Base-by-base conservation (phyloP, 2,888 invertebrate species). In the Selenia dentaria region DNA sequence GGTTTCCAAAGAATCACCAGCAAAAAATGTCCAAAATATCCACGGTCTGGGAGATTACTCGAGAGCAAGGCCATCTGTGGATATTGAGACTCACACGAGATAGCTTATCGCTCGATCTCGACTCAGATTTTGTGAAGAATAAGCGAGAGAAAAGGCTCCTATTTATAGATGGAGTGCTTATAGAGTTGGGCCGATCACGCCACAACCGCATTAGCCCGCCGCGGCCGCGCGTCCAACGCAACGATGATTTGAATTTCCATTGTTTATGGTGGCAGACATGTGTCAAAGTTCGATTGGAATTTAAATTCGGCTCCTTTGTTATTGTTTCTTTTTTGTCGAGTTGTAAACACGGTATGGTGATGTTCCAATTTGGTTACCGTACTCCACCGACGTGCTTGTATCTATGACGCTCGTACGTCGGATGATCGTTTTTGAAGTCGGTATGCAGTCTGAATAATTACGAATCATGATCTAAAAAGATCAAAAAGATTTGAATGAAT, bases 251-350 rank as follows among this genome's bases (percentile, higher is more conserved):
- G 90, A 86, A 84, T 88, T 87, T 85, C 83, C 82, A 89, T 90
- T 90, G 90, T 90, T 89, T 90, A 87, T 90, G 88, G 90, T 89
- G 90, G 90, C 90, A 90, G 90, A 88, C 90, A 89, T 90, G 88
- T 89, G 90, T 90, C 90, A 89, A 88, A 89, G 89, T 89, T 90
- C 90, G 88, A 89, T 86, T 83, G 85, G 90, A 88, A 90, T 88
- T 89, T 83, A 83, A 87, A 89, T 88, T 90, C 90, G 90, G 90
- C 87, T 83, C 74, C 86, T 89, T 90, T 90, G 90, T 89, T 86
- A 81, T 82, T 75, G 62, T 71, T 70, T 74, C 72, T 81, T 80
- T 88, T 89, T 86, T 86, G 81, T 84, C 77, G 83, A 85, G 84
- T 87, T 90, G 90, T 90, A 90, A 90, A 90, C 90, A 90, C 73